Evolutionary conservation across 2,888 invertebrate genomes (phyloP), one percentile per base, ranked within the genome.

Genomic region (Uloborus plumipes): DNA sequence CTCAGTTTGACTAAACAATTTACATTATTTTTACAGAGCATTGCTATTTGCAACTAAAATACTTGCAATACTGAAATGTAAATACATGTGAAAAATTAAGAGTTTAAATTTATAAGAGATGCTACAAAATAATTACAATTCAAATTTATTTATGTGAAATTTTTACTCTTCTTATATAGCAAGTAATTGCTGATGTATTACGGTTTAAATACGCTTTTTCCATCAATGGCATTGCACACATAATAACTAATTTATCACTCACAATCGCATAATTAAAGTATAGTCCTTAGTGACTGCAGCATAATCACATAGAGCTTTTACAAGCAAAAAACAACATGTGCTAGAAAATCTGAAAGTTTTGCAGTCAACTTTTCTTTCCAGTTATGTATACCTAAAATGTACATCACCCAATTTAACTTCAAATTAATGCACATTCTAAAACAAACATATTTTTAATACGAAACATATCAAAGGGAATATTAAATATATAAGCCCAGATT

Each of bases 231-330:
- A 58, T 70, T 70, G 64, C 74, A 70, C 76, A 72, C 50, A 69
- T 69, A 26, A 61, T 58, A 66, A 62, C 59, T 74, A 61, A 70
- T 31, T 51, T 64, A 58, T 69, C 62, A 70, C 62, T 73, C 70
- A 81, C 64, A 64, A 47, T 49, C 70, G 79, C 66, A 73, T 67
- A 64, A 55, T 70, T 71, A 69, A 67, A 69, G 53, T 67, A 18
- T 70, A 80, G 74, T 81, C 80, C 74, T 81, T 74, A 81, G 80
- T n/a, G 74, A 81, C 74, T 69, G 64, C 70, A 39, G 62, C 79
- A 74, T 74, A 22, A 59, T 70, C 80, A 81, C 69, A 74, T 74
- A 81, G 80, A 81, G 79, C 79, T 81, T 72, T 80, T 81, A 49
- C 15, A 7, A 59, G 64, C 59, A 26, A 51, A 69, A 58, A 69